Evolutionary conservation across 2,888 invertebrate genomes (phyloP), one percentile per base, ranked within the genome.

Genomic region (Allygus modestus): DNA sequence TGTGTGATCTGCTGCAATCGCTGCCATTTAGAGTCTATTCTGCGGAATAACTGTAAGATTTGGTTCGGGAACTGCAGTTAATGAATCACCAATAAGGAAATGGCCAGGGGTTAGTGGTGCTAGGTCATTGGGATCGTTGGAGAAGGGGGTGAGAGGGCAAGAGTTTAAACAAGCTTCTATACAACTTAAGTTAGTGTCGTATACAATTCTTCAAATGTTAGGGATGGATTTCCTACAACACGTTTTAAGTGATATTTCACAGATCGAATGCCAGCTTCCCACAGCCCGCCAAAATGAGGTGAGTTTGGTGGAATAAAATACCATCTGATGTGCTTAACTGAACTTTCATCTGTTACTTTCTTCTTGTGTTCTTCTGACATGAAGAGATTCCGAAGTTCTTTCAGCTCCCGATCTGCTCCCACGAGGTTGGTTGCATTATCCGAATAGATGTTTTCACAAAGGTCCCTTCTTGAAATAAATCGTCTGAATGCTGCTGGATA

Each of bases 231-330:
- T 0, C 88, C 88, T 2, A 89, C 73, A 0, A 88, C 85, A n/a
- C 88, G 85, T 23, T 86, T 87, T 0, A 90, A 69, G 84, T 89
- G 89, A 84, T 85, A 87, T 85, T 90, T 90, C 0, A 88, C 85
- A 0, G 88, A 88, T 71, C 89, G 89, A 0, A 90, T 89, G 2
- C 88, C 88, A 0, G 89, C 88, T 84, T 90, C 20, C 89, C 89
- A 90, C 4, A 89, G 79, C 0, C 89, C 89, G 1, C 90, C 89
- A 65, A 89, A 89, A 81, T 90, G 89, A 0, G 89, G 89, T 4
- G 89, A 87, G 33, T 84, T 84, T 2, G 89, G 88, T 4, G 89
- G 89, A 23, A 87, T 89, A 77, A 90, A 91, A 43, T 89, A 86
- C 89, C 89, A 90, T 1, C 85, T 69, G 12, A 88, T 88, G 0